Conservation (phyloP, 2,888 invertebrate species). For the Drosophila nigritarsus region DNA sequence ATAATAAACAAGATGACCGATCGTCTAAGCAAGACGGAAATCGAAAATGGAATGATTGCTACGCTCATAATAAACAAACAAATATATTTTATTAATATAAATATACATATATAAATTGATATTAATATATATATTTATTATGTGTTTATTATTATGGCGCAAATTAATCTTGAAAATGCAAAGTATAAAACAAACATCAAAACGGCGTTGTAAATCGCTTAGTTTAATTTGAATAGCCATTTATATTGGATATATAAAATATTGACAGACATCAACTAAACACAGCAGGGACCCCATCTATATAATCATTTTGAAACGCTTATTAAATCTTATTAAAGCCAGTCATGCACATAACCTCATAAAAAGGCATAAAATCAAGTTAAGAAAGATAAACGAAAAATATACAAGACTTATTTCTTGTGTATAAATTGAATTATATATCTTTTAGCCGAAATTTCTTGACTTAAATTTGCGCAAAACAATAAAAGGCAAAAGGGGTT, state of each 20-base stretch:
- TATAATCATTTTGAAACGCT: not conserved
- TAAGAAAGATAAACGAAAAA: not conserved
- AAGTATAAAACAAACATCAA: not conserved
- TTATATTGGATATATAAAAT: not conserved
- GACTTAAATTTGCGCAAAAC: not conserved
- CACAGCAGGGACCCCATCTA: not conserved
- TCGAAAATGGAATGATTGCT: not conserved
- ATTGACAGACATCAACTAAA: not conserved
- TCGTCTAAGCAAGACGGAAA: not conserved
- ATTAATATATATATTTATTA: not conserved
- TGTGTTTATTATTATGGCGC: no score
- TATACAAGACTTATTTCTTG: not conserved
- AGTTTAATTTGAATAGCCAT: not conserved
- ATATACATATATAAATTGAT: not conserved
- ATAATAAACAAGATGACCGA: conserved; percentile 16
- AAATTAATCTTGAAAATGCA: not conserved
- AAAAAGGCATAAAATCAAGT: not conserved
- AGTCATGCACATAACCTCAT: not conserved
- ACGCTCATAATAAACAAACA: no score
- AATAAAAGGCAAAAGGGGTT: not conserved
- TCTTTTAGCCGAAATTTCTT: not conserved
- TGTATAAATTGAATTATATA: not conserved
- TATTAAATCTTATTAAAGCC: not conserved
- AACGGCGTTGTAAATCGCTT: not conserved
- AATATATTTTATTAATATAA: not conserved